Evolutionary conservation across 2,888 invertebrate genomes (phyloP), one percentile per base, ranked within the genome.

Genomic region (Schrankia costaestrigalis): DNA sequence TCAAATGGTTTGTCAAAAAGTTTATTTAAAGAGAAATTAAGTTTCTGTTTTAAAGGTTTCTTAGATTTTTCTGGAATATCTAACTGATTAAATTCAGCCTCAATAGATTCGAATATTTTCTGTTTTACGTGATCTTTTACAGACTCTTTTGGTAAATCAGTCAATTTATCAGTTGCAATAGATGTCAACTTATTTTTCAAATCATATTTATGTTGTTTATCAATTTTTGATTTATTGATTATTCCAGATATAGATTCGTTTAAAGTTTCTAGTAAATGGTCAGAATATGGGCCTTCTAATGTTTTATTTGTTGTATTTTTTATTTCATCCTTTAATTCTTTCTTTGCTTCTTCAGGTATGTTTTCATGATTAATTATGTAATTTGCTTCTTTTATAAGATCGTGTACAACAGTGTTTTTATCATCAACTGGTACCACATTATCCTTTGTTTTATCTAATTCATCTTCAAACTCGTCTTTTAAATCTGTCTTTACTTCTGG

Each of bases 401-500:
- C 26, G 9, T 31, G 10, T 18, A 31, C 34, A 3, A 37, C 10
- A 9, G 27, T 21, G 19, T 18, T 11, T 7, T 46, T 29, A 21
- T 42, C 33, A 9, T 29, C 17, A 15, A 17, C 13, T 15, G 21
- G 6, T 8, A 31, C 17, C 14, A 32, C 26, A 2, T 39, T 24
- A 8, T 41, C 35, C 17, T 54, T 23, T 27, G 44, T 36, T 18
- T 51, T 44, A n/a, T 42, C 27, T 11, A 64, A 14, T 9, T 49
- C 27, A 9, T 32, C 27, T 8, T 47, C 33, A 6, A 50, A 17
- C 3, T 36, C 19, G 5, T 47, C 28, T 11, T 41, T 25, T 18
- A 58, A 18, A 14, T 46, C 31, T 2, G 21, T 11, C 29, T 43
- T 50, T 0, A 27, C 36, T 37, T 31, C 35, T 9, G 35, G 14